These are phyloP conservation scores for Lasioglossum morio DNA, from an alignment of 2,888 invertebrate species.

Conservation along the genomic window DNA sequence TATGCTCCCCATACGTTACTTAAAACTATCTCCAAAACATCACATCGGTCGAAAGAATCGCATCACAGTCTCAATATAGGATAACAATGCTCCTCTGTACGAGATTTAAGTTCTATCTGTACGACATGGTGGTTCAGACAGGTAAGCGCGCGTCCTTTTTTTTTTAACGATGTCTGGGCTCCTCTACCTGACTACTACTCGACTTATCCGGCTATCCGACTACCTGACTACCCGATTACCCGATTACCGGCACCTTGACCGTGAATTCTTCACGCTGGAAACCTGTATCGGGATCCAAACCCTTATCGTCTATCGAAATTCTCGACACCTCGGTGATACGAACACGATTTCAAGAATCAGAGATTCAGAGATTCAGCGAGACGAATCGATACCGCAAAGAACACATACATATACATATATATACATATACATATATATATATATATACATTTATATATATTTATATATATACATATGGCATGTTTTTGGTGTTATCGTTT, in stretches of 20 bases:
- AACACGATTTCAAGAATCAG: background rate
- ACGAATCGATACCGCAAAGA: background rate
- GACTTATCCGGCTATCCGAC: background rate
- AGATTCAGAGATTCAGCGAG: constrained; percentile 31
- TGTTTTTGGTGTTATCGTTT: constrained; percentile 47
- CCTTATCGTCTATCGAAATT: background rate
- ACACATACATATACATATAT: background rate
- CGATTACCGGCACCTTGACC: background rate
- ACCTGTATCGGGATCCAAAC: background rate
- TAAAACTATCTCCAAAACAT: background rate
- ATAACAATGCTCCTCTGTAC: constrained; percentile 1
- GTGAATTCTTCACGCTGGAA: constrained; percentile 14
- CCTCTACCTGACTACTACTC: background rate
- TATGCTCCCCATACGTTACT: background rate
- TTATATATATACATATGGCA: constrained; percentile 20
- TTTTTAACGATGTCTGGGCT: background rate
- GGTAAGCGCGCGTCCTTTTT: constrained; percentile 27
- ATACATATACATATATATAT: background rate
- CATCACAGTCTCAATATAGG: constrained; percentile 1
- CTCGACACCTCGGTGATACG: background rate
- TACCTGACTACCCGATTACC: background rate
- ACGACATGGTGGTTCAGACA: constrained; percentile 7
- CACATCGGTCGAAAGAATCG: constrained; percentile 1
- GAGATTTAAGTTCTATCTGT: constrained; percentile 16
- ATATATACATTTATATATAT: background rate